Evolutionary conservation across 2,113 vertebrate genomes (phyloP).

Genomic region (Amphiprion ocellaris): DNA sequence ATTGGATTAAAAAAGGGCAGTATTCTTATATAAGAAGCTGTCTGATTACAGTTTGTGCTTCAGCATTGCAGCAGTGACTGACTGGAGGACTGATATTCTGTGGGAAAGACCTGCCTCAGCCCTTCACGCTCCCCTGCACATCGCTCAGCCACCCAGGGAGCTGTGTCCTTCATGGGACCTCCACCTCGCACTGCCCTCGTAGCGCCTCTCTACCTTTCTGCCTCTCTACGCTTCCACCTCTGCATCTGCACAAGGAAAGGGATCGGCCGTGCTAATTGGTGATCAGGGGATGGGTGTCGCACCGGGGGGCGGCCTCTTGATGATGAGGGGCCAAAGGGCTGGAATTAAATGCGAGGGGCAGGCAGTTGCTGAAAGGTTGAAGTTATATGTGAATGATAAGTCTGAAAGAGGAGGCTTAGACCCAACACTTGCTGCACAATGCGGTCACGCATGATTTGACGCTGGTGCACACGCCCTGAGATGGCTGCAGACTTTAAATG

Average conservation of each 20-base stretch:
- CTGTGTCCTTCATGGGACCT: slow-evolving; percentile 83
- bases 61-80: slow-evolving; percentile 49
- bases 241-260: slow-evolving; percentile 31
- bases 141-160: slow-evolving; percentile 81
- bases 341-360: slow-evolving; percentile 47
- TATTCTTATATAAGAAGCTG: slow-evolving; percentile 26
- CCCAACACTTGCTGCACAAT: slow-evolving; percentile 1
- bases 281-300: slow-evolving; percentile 72
- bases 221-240: slow-evolving; percentile 50
- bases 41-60: slow-evolving; percentile 28
- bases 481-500: slow-evolving; percentile 28
- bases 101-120: slow-evolving; percentile 78
- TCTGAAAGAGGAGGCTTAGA: slow-evolving; percentile 21
- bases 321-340: slow-evolving; percentile 55
- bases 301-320: slow-evolving; percentile 60
- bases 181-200: slow-evolving; percentile 73
- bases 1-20: background rate
- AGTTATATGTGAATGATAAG: slow-evolving; percentile 55
- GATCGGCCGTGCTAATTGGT: slow-evolving; percentile 72
- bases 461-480: slow-evolving; percentile 5
- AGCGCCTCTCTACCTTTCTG: slow-evolving; percentile 64
- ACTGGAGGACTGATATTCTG: slow-evolving; percentile 64
- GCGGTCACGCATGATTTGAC: slow-evolving; percentile 26
- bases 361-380: slow-evolving; percentile 55
- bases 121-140: slow-evolving; percentile 82